These are phyloP conservation scores for Thalassaphorura encarpata DNA, from an alignment of 1,140 invertebrate species.

Conservation along the genomic window DNA sequence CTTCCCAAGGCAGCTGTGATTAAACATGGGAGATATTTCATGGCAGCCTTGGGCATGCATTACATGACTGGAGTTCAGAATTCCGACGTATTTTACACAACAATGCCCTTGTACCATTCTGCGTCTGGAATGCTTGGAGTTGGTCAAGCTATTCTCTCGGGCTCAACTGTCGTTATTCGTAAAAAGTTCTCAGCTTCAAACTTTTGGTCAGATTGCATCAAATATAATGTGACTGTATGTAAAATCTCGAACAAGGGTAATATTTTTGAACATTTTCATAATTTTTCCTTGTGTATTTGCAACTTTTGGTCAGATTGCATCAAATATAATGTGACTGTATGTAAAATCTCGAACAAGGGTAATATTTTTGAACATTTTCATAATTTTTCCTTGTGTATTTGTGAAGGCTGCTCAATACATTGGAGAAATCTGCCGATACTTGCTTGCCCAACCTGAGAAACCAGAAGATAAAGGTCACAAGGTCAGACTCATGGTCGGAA, in stretches of 20 bases:
- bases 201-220: conserved; percentile 90
- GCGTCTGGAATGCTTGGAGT: conserved; percentile 80
- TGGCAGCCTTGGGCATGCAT: conserved; percentile 63
- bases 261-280: background rate
- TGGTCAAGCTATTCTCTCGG: conserved; percentile 68
- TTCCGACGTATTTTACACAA: conserved; percentile 79
- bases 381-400: background rate
- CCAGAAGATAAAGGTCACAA: conserved; percentile 46
- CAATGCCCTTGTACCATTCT: conserved; percentile 92
- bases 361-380: background rate
- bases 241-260: background rate
- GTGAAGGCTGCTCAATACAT: conserved; percentile 55
- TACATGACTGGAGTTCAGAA: conserved; percentile 52
- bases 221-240: conserved; percentile 60
- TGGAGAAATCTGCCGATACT: conserved; percentile 57
- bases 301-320: conserved; percentile 1
- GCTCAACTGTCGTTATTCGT: conserved; percentile 72
- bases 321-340: conserved; percentile 42
- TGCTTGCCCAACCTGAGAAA: conserved; percentile 45
- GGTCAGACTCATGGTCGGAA: conserved; percentile 51
- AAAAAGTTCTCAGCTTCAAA: conserved; percentile 91
- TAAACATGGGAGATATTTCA: conserved; percentile 66
- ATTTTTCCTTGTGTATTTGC: background rate
- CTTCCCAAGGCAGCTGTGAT: conserved; percentile 63
- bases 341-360: background rate